Percentiles rank a stretch among this genome's conserved stretches.
phyloP scores from a whole-genome alignment of 1,140 invertebrate genomes.

The Hylaeus volcanicus region DNA sequence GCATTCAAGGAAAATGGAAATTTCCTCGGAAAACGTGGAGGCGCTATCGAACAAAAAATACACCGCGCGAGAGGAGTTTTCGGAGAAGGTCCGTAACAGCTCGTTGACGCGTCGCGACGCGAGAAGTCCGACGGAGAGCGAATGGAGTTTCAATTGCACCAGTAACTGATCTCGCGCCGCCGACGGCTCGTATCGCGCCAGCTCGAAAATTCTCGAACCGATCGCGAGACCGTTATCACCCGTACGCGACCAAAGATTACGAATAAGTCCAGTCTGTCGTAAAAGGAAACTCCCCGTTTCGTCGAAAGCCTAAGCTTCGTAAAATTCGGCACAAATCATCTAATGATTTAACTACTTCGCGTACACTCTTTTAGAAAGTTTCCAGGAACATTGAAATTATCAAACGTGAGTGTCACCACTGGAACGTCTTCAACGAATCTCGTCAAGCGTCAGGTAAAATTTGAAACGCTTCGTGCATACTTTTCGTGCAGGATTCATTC shows the following conservation, averaged over 20 bases:
- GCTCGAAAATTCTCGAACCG: background rate
- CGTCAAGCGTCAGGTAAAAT: too few species aligned
- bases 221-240: background rate
- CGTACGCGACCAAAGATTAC: background rate
- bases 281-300: background rate
- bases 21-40: too few species aligned
- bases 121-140: constrained; percentile 52
- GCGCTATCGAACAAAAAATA: background rate
- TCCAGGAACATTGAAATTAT: background rate
- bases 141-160: constrained; percentile 27
- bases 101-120: constrained; percentile 27
- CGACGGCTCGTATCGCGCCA: background rate
- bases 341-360: too few species aligned
- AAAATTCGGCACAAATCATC: too few species aligned
- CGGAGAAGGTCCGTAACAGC: background rate
- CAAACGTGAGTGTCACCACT: background rate
- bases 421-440: too few species aligned
- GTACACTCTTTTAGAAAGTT: background rate
- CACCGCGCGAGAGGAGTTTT: too few species aligned
- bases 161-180: background rate
- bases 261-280: too few species aligned
- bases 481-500: too few species aligned
- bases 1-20: too few species aligned
- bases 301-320: background rate
- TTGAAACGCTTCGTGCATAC: too few species aligned